Evolutionary conservation across 2,113 vertebrate species (phyloP).

Genomic region (Hiodon tergisus): DNA sequence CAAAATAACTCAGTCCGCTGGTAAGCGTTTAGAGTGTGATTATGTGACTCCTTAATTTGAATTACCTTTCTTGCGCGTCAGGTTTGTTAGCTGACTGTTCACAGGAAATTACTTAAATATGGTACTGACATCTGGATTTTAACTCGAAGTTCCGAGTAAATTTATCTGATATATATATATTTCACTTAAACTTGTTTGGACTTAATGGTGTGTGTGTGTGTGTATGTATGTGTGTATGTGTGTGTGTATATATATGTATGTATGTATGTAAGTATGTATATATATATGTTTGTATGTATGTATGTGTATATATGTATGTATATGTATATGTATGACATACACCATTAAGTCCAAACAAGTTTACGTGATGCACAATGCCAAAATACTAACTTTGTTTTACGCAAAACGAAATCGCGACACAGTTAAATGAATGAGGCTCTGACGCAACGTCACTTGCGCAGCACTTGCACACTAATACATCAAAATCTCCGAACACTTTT

Average conservation of each 20-base stretch:
- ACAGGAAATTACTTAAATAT: constrained; percentile 10
- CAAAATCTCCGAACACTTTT: too few relatives aligned
- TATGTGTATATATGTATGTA: neutral
- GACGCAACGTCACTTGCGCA: constrained; percentile 4
- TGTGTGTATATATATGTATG: too few relatives aligned
- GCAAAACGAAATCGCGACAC: neutral
- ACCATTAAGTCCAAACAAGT: neutral
- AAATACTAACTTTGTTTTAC: neutral
- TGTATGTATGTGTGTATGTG: neutral
- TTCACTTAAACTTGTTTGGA: too few relatives aligned
- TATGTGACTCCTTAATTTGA: too few relatives aligned
- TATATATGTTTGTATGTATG: neutral
- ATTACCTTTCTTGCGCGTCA: neutral
- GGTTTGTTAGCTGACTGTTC: neutral
- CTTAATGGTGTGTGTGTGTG: too few relatives aligned
- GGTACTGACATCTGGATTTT: neutral
- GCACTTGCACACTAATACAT: too few relatives aligned
- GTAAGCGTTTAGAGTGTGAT: too few relatives aligned
- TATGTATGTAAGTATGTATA: neutral
- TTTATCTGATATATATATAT: neutral
- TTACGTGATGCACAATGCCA: neutral
- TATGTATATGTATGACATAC: neutral
- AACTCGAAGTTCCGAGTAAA: neutral
- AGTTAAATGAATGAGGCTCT: constrained; percentile 12
- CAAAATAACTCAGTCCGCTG: too few relatives aligned